Percentiles rank a stretch among this genome's conserved stretches.
Evolutionary conservation across 2,888 invertebrate species (phyloP).

Genomic region (Pardosa pseudoannulata): DNA sequence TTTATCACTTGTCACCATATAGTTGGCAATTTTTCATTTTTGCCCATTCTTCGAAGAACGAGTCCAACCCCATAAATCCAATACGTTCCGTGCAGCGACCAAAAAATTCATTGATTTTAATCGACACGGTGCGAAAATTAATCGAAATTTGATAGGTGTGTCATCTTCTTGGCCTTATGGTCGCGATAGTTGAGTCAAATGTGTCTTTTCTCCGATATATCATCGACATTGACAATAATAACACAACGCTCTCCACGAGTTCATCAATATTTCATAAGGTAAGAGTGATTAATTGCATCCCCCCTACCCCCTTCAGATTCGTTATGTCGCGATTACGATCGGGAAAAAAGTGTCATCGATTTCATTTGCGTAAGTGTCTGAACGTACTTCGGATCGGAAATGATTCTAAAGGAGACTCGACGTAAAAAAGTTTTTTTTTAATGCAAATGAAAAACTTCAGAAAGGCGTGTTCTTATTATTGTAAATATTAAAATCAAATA

Average conservation of each 20-base stretch:
- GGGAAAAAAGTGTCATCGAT: not conserved
- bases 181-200: not conserved
- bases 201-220: not conserved
- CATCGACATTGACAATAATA: constrained; percentile 11
- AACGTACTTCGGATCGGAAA: too few species aligned
- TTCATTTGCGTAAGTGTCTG: too few species aligned
- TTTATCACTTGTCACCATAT: too few species aligned
- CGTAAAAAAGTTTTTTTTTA: too few species aligned
- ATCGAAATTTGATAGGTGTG: not conserved
- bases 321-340: constrained; percentile 2
- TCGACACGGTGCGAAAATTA: not conserved
- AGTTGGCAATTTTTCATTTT: not conserved
- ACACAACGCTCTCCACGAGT: not conserved
- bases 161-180: not conserved
- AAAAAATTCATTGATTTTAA: not conserved
- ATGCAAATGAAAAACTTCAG: too few species aligned
- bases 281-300: not conserved
- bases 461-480: too few species aligned
- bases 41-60: not conserved
- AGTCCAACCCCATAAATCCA: not conserved
- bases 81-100: not conserved
- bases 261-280: constrained; percentile 13
- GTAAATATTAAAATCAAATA: too few species aligned
- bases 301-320: not conserved
- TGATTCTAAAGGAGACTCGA: too few species aligned